Conservation (phyloP, 2,113 vertebrate genomes). For the Platysternon megacephalum region DNA sequence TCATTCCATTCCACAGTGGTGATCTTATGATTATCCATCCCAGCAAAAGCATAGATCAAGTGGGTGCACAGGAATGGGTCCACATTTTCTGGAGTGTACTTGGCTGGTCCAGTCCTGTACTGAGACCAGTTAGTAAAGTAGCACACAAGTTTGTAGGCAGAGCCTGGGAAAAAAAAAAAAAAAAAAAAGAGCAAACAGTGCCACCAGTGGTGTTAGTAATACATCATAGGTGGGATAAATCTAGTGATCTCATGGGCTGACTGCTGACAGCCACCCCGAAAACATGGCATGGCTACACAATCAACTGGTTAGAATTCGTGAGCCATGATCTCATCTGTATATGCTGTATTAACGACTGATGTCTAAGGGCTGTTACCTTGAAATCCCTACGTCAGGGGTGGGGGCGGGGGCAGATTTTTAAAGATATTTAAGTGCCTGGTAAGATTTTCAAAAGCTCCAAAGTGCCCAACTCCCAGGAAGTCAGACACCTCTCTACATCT, state of each 20-base stretch:
- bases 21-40: constrained; percentile 75
- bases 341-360: neutral
- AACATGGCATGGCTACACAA: neutral
- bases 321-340: neutral
- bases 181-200: neutral
- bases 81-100: constrained; percentile 76
- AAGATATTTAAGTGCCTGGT: neutral
- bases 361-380: neutral
- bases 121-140: constrained; percentile 86
- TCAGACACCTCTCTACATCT: neutral
- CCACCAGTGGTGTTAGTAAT: neutral
- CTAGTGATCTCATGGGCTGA: neutral
- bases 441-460: neutral
- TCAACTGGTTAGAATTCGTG: neutral
- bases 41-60: constrained; percentile 78
- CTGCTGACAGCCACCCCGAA: neutral
- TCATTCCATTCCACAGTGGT: constrained; percentile 78
- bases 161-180: constrained; percentile 45
- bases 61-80: constrained; percentile 85
- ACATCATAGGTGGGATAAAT: neutral
- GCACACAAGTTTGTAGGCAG: constrained; percentile 79
- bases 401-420: neutral
- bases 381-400: neutral
- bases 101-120: constrained; percentile 71
- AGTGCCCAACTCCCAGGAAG: neutral